Conservation (phyloP, 2,888 invertebrate species). For the Epiblema foenella region DNA sequence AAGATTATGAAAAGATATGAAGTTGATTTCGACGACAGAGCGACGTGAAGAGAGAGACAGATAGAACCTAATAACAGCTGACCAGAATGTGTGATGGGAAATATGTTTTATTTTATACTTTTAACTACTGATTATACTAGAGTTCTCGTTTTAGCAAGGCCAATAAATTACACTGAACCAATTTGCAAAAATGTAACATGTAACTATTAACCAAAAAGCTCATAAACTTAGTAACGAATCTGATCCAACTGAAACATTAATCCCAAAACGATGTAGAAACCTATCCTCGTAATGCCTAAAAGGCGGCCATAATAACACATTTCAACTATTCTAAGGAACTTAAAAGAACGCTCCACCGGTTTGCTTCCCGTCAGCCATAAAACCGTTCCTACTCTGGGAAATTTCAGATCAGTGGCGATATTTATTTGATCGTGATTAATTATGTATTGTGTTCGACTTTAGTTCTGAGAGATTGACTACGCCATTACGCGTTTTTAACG, state of each 20-base stretch:
- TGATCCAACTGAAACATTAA: not conserved
- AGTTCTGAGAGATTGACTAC: constrained; percentile 56
- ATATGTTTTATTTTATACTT: too few relatives aligned
- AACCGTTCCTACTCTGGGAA: constrained; percentile 72
- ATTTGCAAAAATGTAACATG: not conserved
- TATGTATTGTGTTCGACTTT: constrained; percentile 68
- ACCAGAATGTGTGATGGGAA: not conserved
- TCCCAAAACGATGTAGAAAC: constrained; percentile 1
- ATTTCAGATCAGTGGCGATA: constrained; percentile 71
- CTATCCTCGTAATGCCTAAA: constrained; percentile 10
- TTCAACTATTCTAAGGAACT: constrained; percentile 35
- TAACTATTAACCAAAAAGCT: not conserved
- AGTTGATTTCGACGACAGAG: not conserved
- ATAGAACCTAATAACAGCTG: not conserved
- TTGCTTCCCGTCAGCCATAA: constrained; percentile 69
- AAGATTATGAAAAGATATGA: too few relatives aligned
- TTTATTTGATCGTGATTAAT: constrained; percentile 75
- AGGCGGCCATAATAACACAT: constrained; percentile 22
- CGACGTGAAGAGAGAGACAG: not conserved
- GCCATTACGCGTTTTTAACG: constrained; percentile 71
- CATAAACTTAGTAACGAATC: not conserved
- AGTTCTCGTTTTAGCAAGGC: not conserved
- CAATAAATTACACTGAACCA: not conserved
- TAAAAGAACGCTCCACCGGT: constrained; percentile 49
- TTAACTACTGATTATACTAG: not conserved